These are phyloP conservation scores for Alcis repandata DNA, from an alignment of 2,888 invertebrate genomes.

Conservation along the genomic window DNA sequence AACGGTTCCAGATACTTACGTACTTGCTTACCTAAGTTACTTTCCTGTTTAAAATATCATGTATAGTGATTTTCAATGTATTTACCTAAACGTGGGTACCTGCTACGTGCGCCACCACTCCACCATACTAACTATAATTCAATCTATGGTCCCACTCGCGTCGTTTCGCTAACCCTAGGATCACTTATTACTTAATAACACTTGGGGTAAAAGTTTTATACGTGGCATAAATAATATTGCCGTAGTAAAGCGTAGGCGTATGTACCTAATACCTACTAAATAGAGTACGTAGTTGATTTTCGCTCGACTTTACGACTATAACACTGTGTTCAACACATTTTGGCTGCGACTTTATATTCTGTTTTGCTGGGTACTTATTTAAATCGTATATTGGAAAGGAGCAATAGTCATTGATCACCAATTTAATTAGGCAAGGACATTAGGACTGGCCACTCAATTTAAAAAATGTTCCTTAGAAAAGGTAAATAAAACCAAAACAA, in stretches of 20 bases:
- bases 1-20: too few species aligned
- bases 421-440: too few species aligned
- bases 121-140: not conserved
- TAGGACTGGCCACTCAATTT: too few species aligned
- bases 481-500: not conserved
- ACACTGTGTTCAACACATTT: slow-evolving; percentile 5
- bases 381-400: too few species aligned
- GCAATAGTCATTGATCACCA: too few species aligned
- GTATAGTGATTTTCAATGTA: not conserved
- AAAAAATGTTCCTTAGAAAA: too few species aligned
- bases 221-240: slow-evolving; percentile 40
- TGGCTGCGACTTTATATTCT: not conserved
- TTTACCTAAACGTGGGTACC: too few species aligned
- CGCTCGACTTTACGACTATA: slow-evolving; percentile 3
- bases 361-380: too few species aligned
- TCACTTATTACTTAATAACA: slow-evolving; percentile 53
- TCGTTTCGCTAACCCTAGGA: slow-evolving; percentile 48
- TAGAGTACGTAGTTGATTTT: slow-evolving; percentile 9
- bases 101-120: not conserved
- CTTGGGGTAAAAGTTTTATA: slow-evolving; percentile 43
- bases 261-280: slow-evolving; percentile 15
- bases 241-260: slow-evolving; percentile 22
- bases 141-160: slow-evolving; percentile 20
- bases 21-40: not conserved
- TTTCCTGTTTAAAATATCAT: too few species aligned